Evolutionary conservation across 2,888 invertebrate species (phyloP), one percentile per base, ranked within the genome.

Genomic region (Drosophila longiperda): DNA sequence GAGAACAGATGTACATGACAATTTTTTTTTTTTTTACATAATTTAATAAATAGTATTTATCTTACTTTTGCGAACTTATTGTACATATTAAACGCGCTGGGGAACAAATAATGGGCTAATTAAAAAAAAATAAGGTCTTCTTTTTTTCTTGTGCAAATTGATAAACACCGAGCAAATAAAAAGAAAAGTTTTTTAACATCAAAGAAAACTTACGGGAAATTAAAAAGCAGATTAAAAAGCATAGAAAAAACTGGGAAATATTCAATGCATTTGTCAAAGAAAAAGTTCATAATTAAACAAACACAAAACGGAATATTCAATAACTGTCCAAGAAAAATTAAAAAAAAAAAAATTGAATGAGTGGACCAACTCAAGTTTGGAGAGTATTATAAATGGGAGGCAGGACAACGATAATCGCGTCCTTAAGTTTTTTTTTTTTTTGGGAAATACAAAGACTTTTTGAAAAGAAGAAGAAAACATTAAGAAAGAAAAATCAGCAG

Each of bases 261-360:
- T 68, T 69, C 62, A 78, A 73, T 78, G 69, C 72, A 80, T 76
- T 85, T 83, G 83, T 78, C 86, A 82, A 83, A 71, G 82, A 86
- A 84, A 85, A 87, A 84, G 86, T 84, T 86, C 76, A 74, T 88
- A 87, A 87, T 87, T 88, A 87, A 87, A 82, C 89, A 87, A 89
- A 89, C 83, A 87, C 79, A 89, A 89, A 89, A 89, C 73, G 73
- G 82, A 84, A 87, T 87, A 80, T 83, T 88, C 87, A 89, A 89
- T 89, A 89, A 88, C 68, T 77, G 75, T 78, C 50, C 45, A 8
- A 15, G 15, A 17, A 57, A 48, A 29, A 49, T 5, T 6, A 64
- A 61, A 63, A 50, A 33, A 58, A 72, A 33, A 57, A 38, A 54
- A 23, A 36, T 26, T 33, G 32, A 68, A 52, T 11, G 63, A 59